Percentiles rank a stretch among this genome's conserved stretches.
These are phyloP conservation scores for Columbina picui DNA, from an alignment of 2,113 vertebrate genomes.

Conservation along the genomic window DNA sequence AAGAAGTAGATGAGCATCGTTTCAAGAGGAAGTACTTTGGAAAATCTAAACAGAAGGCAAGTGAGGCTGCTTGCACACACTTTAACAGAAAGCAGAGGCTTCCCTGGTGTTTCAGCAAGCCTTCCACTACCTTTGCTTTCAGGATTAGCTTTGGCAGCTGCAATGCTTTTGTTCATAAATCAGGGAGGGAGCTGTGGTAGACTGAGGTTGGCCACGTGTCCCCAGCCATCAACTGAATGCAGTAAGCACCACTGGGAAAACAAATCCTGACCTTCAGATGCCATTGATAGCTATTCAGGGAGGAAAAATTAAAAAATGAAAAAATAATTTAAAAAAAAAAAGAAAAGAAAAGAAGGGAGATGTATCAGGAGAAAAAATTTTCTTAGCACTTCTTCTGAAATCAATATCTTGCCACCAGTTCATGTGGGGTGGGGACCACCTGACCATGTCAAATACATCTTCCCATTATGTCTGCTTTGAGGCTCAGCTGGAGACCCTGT, in stretches of 20 bases:
- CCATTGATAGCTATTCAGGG: neutral
- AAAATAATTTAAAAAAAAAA: no score
- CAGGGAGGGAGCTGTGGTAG: neutral
- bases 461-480: neutral
- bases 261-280: neutral
- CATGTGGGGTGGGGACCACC: neutral
- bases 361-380: neutral
- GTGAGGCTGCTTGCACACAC: fast-evolving
- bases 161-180: neutral
- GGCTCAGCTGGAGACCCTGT: neutral
- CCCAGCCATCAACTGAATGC: neutral
- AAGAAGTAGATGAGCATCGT: neutral
- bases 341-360: neutral
- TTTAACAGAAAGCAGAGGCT: neutral
- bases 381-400: neutral
- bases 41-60: neutral
- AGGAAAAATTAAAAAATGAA: neutral
- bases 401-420: neutral
- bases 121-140: neutral
- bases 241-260: neutral
- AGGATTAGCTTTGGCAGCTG: neutral
- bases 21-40: neutral
- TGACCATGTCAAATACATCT: neutral
- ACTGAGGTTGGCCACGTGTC: neutral
- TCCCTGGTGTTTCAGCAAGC: neutral